Base-by-base conservation (phyloP, 2,113 vertebrate species). In the Corydoras maculifer region DNA sequence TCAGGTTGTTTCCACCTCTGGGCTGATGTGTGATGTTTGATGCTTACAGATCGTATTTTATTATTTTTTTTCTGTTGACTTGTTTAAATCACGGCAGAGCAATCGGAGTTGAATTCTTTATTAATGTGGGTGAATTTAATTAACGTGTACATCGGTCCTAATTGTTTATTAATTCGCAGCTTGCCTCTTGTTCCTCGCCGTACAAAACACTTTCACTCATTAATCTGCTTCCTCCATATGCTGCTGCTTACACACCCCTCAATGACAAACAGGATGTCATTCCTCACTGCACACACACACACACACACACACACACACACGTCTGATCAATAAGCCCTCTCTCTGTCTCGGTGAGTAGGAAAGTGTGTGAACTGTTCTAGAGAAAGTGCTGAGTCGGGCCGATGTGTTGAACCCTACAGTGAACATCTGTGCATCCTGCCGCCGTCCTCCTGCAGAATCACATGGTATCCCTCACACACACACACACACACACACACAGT, bases 351-450 rank as follows among this genome's bases (percentile, higher is more conserved):
- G 32, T 67, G 65, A 32, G 30, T 32, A 55, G 85, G 86, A 75
- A 79, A 82, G 79, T 88, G 88, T 88, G 85, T 82, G 83, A 73
- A 81, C 31, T 48, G 73, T 87, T 82, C 73, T 85, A 62, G 70
- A 70, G 76, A 88, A 89, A 80, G 78, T 87, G 88, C 87, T 89
- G 88, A 88, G 80, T 80, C 77, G 49, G 62, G 77, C 18, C 72
- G 81, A 82, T 84, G 84, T 82, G 77, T 70, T 77, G 83, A 86
- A 82, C 87, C 86, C 88, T 75, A 83, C 79, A 74, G 86, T 85
- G 85, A 86, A 87, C 88, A 88, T 88, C 88, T 90, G 88, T 84
- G 86, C 83, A 86, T 82, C 73, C 76, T 83, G 85, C 75, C 81
- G 80, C 78, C 66, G 7, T 43, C 35, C 35, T 43, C 35, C 35